Evolutionary conservation across 2,113 vertebrate species (phyloP).

Genomic region (Jacana jacana): DNA sequence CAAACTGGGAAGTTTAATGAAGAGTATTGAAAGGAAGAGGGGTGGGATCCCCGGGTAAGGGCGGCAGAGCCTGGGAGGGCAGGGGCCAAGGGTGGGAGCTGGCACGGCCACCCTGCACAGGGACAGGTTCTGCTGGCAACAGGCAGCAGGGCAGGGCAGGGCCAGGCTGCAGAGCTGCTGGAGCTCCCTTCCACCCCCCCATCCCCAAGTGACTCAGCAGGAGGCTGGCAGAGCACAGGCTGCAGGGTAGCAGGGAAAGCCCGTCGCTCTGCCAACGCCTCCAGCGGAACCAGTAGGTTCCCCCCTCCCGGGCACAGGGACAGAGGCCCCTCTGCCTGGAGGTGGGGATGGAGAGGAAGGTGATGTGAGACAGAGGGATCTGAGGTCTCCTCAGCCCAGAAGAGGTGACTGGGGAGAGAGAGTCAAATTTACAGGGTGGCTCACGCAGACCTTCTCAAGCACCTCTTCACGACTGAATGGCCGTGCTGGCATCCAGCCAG

Average conservation of each 20-base stretch:
- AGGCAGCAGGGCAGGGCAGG: neutral
- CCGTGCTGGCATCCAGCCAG: no score
- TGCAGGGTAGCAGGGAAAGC: neutral
- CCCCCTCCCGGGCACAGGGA: neutral
- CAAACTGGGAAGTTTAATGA: neutral
- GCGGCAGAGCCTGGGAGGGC: neutral
- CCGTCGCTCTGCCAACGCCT: fast-evolving
- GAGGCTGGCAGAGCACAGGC: neutral
- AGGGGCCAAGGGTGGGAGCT: neutral
- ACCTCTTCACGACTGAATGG: neutral
- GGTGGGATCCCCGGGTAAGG: neutral
- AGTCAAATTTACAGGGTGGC: neutral
- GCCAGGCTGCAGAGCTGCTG: neutral
- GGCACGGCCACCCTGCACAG: fast-evolving
- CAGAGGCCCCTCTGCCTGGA: neutral
- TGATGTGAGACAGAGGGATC: neutral
- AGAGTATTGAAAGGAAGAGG: neutral
- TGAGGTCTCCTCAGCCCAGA: neutral
- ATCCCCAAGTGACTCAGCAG: neutral
- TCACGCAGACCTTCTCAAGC: neutral
- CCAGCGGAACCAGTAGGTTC: neutral
- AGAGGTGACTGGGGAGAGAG: neutral
- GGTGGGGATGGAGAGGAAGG: neutral
- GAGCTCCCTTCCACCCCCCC: neutral
- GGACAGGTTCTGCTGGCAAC: neutral